phyloP scores from a whole-genome alignment of 2,113 vertebrate genomes.

The Girardinichthys multiradiatus region DNA sequence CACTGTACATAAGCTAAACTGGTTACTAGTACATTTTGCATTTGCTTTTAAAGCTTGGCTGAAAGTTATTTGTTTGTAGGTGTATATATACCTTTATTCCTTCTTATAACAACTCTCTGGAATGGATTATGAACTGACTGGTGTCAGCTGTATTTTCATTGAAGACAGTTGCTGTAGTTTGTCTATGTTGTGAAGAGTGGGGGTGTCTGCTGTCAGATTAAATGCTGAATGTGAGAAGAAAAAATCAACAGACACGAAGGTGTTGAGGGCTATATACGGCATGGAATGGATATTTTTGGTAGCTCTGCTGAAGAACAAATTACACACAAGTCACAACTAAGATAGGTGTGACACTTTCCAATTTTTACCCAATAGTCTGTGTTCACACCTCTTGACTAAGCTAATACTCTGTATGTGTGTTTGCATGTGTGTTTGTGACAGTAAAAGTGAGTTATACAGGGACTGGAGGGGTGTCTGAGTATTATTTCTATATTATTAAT shows the following conservation, averaged over 20 bases:
- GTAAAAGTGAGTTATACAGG: conserved; percentile 16
- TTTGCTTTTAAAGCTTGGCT: background rate
- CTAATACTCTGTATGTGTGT: conserved; percentile 60
- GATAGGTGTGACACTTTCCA: conserved; percentile 76
- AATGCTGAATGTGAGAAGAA: conserved; percentile 38
- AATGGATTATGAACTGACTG: conserved; percentile 24
- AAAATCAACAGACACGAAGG: conserved; percentile 40
- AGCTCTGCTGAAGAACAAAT: conserved; percentile 63
- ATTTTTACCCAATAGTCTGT: conserved; percentile 73
- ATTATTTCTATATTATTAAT: conserved; percentile 28
- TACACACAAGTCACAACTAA: conserved; percentile 70
- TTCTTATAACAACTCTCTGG: background rate
- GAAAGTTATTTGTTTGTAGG: background rate
- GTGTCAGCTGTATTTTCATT: conserved; percentile 17
- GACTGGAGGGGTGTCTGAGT: background rate
- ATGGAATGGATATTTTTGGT: conserved; percentile 71
- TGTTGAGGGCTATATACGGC: conserved; percentile 55
- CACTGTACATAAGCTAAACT: too few relatives aligned
- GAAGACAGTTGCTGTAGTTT: conserved; percentile 22
- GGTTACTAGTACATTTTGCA: too few relatives aligned
- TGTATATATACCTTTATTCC: background rate
- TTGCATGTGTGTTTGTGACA: conserved; percentile 34
- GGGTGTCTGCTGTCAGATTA: conserved; percentile 32
- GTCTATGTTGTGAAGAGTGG: conserved; percentile 16
- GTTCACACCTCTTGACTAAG: conserved; percentile 72